Percentiles rank a stretch among this genome's conserved stretches.
phyloP scores from a whole-genome alignment of 1,140 invertebrate species.

The Meloidogyne hapla region DNA sequence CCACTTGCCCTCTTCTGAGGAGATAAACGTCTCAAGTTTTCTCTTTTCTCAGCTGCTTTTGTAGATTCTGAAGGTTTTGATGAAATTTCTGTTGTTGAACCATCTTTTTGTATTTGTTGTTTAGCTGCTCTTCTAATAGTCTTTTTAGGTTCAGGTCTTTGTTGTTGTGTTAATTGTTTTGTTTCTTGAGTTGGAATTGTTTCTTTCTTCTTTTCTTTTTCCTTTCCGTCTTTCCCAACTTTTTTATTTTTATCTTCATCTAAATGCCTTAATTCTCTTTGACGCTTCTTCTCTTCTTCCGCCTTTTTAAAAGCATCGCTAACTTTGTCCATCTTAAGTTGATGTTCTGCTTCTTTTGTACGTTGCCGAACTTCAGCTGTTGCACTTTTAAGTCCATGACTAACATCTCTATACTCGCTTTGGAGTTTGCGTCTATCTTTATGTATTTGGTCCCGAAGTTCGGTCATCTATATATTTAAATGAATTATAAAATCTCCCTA shows the following conservation, averaged over 20 bases:
- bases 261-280: conserved; percentile 19
- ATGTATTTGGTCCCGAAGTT: conserved; percentile 54
- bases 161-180: background rate
- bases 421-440: conserved; percentile 36
- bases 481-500: background rate
- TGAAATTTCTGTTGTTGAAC: background rate
- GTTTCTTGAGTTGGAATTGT: background rate
- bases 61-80: background rate
- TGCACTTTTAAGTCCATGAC: conserved; percentile 43
- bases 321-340: conserved; percentile 33
- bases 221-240: conserved; percentile 10
- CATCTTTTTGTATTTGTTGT: conserved; percentile 5
- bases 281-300: conserved; percentile 36
- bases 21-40: conserved; percentile 9
- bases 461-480: conserved; percentile 43
- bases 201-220: conserved; percentile 27
- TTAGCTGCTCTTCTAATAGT: conserved; percentile 32
- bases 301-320: conserved; percentile 27
- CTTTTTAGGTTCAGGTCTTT: conserved; percentile 22
- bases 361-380: conserved; percentile 45
- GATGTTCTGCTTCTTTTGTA: conserved; percentile 35
- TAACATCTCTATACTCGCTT: conserved; percentile 41
- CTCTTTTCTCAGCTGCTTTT: conserved; percentile 18
- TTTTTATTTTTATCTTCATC: conserved; percentile 30
- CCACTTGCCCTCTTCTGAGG: conserved; percentile 13